phyloP scores from a whole-genome alignment of 1,140 invertebrate species.

The Cyclina sinensis region DNA sequence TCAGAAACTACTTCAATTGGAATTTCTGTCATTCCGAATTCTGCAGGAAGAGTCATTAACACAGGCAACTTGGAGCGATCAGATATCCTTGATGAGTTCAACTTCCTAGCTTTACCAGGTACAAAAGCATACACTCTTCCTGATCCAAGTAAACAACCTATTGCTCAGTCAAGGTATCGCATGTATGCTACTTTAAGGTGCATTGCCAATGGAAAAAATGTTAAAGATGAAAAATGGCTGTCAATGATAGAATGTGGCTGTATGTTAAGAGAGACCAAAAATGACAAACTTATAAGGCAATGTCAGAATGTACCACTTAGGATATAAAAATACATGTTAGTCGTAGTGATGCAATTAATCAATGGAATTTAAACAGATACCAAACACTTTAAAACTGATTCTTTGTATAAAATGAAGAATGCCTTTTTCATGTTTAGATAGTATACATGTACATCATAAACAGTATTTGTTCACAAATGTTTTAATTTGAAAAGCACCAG shows the following conservation, averaged over 20 bases:
- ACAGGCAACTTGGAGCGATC: background rate
- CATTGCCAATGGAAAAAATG: background rate
- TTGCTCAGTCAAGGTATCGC: background rate
- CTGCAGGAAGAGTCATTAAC: background rate
- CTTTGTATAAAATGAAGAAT: no score
- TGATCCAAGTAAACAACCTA: background rate
- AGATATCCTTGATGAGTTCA: background rate
- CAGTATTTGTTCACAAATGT: no score
- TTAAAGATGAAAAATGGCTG: background rate
- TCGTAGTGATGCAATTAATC: no score
- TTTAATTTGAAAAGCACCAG: no score
- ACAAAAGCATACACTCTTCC: background rate
- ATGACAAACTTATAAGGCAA: background rate
- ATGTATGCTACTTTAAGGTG: background rate
- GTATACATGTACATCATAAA: no score
- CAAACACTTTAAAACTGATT: no score
- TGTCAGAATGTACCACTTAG: background rate
- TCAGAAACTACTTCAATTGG: background rate
- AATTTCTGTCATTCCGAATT: background rate
- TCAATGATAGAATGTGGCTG: background rate
- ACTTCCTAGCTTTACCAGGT: background rate
- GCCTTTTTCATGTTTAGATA: no score
- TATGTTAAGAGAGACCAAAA: background rate
- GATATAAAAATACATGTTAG: background rate
- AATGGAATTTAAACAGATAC: no score